Evolutionary conservation across 1,140 invertebrate genomes (phyloP).

Genomic region (Temnothorax longispinosus): DNA sequence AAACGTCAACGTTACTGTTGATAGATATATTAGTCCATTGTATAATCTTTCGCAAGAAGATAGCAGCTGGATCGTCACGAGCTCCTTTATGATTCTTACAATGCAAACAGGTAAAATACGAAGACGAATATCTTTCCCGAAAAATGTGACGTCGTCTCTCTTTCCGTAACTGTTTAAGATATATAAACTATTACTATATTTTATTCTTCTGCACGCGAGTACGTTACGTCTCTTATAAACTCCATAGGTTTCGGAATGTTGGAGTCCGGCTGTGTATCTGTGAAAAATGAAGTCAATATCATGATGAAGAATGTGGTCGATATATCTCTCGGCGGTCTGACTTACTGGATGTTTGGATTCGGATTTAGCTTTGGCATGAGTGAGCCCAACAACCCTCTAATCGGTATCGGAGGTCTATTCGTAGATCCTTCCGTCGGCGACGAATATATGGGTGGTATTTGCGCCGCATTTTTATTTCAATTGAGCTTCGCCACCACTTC

Average conservation of each 20-base stretch:
- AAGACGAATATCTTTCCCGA: slow-evolving; percentile 45
- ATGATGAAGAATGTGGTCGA: slow-evolving; percentile 99
- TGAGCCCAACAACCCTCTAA: slow-evolving; percentile 90
- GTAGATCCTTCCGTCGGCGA: slow-evolving; percentile 90
- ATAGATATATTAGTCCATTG: slow-evolving; percentile 73
- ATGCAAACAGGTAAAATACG: slow-evolving; percentile 95
- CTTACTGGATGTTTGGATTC: slow-evolving; percentile 98
- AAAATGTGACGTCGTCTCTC: neutral
- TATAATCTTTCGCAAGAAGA: slow-evolving; percentile 91
- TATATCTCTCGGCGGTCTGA: slow-evolving; percentile 95
- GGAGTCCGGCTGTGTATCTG: slow-evolving; percentile 96
- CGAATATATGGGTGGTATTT: slow-evolving; percentile 91
- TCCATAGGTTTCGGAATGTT: slow-evolving; percentile 94
- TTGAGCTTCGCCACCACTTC: slow-evolving; percentile 96
- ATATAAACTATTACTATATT: neutral
- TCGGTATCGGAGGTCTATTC: slow-evolving; percentile 89
- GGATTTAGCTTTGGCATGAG: slow-evolving; percentile 95
- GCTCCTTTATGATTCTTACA: slow-evolving; percentile 98
- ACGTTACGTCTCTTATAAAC: slow-evolving; percentile 37
- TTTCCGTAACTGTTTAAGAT: neutral
- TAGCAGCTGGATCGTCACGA: slow-evolving; percentile 96
- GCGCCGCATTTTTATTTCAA: slow-evolving; percentile 94
- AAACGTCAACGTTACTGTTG: slow-evolving; percentile 35
- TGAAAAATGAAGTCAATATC: slow-evolving; percentile 98
- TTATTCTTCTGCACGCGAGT: neutral